These are phyloP conservation scores for Amphiprion ocellaris DNA, from an alignment of 2,113 vertebrate species.

Conservation along the genomic window DNA sequence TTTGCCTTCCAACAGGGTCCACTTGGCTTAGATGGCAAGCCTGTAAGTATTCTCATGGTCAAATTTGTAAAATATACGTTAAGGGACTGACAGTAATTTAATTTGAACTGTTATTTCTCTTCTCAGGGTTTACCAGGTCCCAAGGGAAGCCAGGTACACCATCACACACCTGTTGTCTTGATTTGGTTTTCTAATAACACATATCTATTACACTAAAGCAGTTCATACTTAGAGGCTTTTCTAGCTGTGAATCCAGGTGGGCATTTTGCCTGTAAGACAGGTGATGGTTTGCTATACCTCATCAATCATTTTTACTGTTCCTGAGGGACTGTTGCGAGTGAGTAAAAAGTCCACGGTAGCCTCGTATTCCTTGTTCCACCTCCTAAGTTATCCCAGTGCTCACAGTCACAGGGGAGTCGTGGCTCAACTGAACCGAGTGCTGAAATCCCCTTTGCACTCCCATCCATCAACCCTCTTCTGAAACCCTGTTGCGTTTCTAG, in stretches of 20 bases:
- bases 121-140: constrained; percentile 82
- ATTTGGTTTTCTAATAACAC: constrained; percentile 10
- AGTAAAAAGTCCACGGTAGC: constrained; percentile 24
- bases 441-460: constrained; percentile 57
- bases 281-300: constrained; percentile 31
- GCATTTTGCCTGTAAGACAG: constrained; percentile 38
- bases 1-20: constrained; percentile 86
- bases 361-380: constrained; percentile 56
- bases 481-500: constrained; percentile 12
- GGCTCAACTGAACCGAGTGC: constrained; percentile 51
- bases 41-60: constrained; percentile 87
- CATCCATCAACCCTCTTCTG: constrained; percentile 60
- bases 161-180: constrained; percentile 21
- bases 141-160: constrained; percentile 85
- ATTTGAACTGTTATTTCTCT: constrained; percentile 27
- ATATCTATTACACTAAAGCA: constrained; percentile 25
- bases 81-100: constrained; percentile 3
- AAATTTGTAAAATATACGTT: neutral
- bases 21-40: constrained; percentile 95
- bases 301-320: constrained; percentile 61
- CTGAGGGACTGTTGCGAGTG: constrained; percentile 12
- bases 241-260: constrained; percentile 26
- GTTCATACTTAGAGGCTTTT: neutral
- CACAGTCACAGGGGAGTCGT: constrained; percentile 39
- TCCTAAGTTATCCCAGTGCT: constrained; percentile 54